Conservation (phyloP, 2,888 invertebrate species). For the Hypena proboscidalis region DNA sequence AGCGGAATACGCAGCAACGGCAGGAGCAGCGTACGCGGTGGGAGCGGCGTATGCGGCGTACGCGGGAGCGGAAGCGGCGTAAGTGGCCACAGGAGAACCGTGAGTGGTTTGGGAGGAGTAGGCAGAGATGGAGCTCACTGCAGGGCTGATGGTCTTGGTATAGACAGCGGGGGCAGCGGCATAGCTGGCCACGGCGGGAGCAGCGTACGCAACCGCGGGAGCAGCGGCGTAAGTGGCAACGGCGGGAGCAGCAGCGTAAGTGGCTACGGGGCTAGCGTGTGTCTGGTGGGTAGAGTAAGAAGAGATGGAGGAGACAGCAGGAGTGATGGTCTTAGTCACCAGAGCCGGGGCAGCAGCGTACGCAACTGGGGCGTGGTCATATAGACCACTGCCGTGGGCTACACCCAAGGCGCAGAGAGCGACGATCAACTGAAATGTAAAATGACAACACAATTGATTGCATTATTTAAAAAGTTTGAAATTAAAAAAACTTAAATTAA, state of each 20-base stretch:
- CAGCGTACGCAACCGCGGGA: no score
- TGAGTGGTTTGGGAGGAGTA: constrained; percentile 61
- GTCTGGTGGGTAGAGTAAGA: constrained; percentile 36
- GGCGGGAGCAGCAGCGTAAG: constrained; percentile 48
- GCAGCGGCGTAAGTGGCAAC: no score
- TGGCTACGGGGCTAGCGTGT: no score
- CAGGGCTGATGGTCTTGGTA: constrained; percentile 55
- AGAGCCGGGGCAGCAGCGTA: constrained; percentile 52
- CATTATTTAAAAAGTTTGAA: no score
- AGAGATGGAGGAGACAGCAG: constrained; percentile 13
- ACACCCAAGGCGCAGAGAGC: constrained; percentile 86
- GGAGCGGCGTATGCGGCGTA: constrained; percentile 54
- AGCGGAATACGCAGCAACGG: constrained; percentile 65
- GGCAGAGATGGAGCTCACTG: constrained; percentile 58
- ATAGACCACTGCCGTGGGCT: constrained; percentile 84
- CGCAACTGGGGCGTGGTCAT: constrained; percentile 67
- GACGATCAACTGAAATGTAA: constrained; percentile 82
- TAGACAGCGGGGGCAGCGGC: constrained; percentile 49
- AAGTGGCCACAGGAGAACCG: no score
- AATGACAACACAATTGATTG: constrained; percentile 3
- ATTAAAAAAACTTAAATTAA: no score
- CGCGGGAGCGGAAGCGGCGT: no score
- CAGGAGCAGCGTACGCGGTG: constrained; percentile 60
- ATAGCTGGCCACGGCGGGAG: constrained; percentile 19
- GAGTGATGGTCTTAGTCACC: constrained; percentile 71